phyloP scores from a whole-genome alignment of 2,888 invertebrate genomes.

The Harmothoe impar region DNA sequence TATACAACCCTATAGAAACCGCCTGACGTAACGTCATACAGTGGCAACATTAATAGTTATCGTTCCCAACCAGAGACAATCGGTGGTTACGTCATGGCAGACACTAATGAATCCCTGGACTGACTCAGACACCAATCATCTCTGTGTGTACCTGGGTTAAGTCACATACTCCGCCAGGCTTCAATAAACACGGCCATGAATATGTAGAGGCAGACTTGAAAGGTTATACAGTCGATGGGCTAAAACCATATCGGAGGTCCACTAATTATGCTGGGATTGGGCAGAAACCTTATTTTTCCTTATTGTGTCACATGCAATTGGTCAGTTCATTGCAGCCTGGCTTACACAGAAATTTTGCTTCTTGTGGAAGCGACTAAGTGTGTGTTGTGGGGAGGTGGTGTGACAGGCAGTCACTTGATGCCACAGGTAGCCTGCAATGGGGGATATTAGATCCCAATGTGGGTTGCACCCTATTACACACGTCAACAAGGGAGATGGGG shows the following conservation, averaged over 20 bases:
- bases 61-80: slow-evolving; percentile 26
- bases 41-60: slow-evolving; percentile 35
- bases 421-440: no score
- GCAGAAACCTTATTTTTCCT: neutral
- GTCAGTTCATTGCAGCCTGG: neutral
- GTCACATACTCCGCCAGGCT: neutral
- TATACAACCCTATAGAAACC: slow-evolving; percentile 15
- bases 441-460: slow-evolving; percentile 19
- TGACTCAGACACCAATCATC: slow-evolving; percentile 38
- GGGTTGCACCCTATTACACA: neutral
- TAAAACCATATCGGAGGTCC: neutral
- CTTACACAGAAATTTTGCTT: neutral
- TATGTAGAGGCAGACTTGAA: slow-evolving; percentile 30
- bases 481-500: neutral
- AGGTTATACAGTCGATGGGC: slow-evolving; percentile 24
- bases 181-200: slow-evolving; percentile 45
- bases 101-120: neutral
- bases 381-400: neutral
- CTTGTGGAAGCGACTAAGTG: neutral
- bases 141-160: slow-evolving; percentile 25
- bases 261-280: neutral
- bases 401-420: no score
- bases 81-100: neutral
- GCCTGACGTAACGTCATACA: slow-evolving; percentile 15
- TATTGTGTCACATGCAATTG: slow-evolving; percentile 8